phyloP scores from a whole-genome alignment of 2,113 vertebrate species.

The Megaleporinus macrocephalus region DNA sequence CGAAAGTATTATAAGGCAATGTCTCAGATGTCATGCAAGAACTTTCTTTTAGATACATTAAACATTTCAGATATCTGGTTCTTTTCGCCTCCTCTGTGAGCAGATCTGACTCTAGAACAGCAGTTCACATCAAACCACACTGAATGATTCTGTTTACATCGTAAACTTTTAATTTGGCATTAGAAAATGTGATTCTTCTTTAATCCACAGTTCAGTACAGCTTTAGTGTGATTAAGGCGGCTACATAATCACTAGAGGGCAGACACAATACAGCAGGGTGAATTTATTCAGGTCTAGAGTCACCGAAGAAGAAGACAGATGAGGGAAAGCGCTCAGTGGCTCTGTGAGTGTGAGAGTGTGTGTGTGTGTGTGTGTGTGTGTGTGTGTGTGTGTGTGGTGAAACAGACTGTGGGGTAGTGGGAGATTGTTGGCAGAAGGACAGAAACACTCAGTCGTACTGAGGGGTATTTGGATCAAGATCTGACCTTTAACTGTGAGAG shows the following conservation, averaged over 20 bases:
- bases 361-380: slow-evolving; percentile 16
- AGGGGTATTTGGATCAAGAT: slow-evolving; percentile 52
- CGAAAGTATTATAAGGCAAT: no score
- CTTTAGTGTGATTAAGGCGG: slow-evolving; percentile 59
- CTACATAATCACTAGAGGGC: slow-evolving; percentile 56
- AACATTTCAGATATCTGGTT: no score
- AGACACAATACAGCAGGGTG: slow-evolving; percentile 33
- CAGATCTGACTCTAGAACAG: no score
- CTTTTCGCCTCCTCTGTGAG: no score
- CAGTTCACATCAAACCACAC: no score
- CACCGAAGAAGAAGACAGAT: slow-evolving; percentile 24
- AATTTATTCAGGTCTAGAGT: slow-evolving; percentile 4
- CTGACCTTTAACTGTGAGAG: slow-evolving; percentile 68
- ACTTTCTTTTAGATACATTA: no score
- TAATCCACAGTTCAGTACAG: slow-evolving; percentile 49
- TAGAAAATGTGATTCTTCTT: no score
- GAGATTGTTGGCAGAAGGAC: slow-evolving; percentile 67
- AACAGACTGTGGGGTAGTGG: slow-evolving; percentile 59
- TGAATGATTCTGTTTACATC: no score
- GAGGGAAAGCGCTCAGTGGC: not conserved
- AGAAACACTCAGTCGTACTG: slow-evolving; percentile 49
- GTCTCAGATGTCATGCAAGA: no score
- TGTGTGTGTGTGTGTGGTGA: slow-evolving; percentile 29
- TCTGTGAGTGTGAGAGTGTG: not conserved
- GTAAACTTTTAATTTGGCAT: no score